A percentile compares a stretch with the other conserved stretches of the same genome.
Evolutionary conservation across 2,113 vertebrate species (phyloP).

Genomic region (Phainopepla nitens): DNA sequence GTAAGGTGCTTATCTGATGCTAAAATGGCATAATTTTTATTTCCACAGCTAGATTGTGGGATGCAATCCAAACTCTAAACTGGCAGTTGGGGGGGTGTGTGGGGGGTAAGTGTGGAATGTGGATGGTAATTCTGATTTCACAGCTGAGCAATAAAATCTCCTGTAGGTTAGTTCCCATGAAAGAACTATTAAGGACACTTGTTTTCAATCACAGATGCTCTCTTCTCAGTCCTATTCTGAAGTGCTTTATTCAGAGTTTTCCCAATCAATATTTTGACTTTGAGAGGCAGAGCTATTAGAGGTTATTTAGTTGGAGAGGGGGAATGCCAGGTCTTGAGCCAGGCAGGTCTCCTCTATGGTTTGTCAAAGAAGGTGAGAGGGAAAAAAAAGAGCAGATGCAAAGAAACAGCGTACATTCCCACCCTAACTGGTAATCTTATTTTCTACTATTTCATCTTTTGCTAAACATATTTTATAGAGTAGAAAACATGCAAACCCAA

Average conservation of each 20-base stretch:
- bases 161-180: conserved; percentile 39
- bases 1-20: neutral
- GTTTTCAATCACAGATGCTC: conserved; percentile 59
- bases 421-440: neutral
- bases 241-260: conserved; percentile 56
- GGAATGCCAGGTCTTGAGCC: conserved; percentile 8
- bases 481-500: neutral
- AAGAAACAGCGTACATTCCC: neutral
- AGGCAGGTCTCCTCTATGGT: neutral
- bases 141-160: conserved; percentile 35
- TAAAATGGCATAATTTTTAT: conserved; percentile 15
- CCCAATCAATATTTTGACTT: conserved; percentile 64
- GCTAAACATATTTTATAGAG: neutral
- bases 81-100: neutral
- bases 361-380: neutral
- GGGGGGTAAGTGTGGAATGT: neutral
- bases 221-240: conserved; percentile 37
- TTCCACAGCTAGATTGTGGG: neutral
- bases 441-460: neutral
- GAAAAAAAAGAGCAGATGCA: neutral
- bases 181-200: conserved; percentile 56
- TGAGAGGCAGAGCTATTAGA: conserved; percentile 57
- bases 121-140: conserved; percentile 33
- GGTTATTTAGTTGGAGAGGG: conserved; percentile 34
- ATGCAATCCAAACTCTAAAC: conserved; percentile 21